Conservation (phyloP, 2,797 vertebrate genomes). For the Natrix natrix region DNA sequence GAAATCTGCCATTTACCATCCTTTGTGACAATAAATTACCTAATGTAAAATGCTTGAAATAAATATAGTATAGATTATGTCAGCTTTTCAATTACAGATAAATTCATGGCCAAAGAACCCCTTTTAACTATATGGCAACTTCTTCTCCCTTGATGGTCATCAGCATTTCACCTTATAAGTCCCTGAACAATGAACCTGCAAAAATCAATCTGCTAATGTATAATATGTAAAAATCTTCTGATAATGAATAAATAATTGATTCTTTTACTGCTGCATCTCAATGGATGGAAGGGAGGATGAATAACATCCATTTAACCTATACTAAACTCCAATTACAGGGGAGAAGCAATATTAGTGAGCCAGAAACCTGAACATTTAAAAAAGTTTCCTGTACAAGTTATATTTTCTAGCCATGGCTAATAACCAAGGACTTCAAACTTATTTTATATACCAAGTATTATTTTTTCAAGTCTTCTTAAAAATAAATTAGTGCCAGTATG, state of each 20-base stretch:
- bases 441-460: background rate
- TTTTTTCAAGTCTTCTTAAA: background rate
- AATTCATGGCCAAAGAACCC: conserved; percentile 72
- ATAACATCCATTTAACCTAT: conserved; percentile 61
- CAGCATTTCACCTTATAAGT: conserved; percentile 73
- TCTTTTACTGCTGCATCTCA: conserved; percentile 76
- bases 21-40: conserved; percentile 73
- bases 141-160: conserved; percentile 71
- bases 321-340: conserved; percentile 50
- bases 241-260: conserved; percentile 86
- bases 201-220: conserved; percentile 85
- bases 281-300: conserved; percentile 67
- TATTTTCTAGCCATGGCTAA: conserved; percentile 58
- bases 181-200: conserved; percentile 68
- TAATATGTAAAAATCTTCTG: conserved; percentile 79
- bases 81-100: conserved; percentile 78
- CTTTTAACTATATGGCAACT: conserved; percentile 77
- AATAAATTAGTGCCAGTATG: conserved; percentile 28
- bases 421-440: conserved; percentile 34
- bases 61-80: conserved; percentile 77
- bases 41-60: conserved; percentile 72
- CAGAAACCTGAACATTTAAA: conserved; percentile 53
- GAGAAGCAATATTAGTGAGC: conserved; percentile 60
- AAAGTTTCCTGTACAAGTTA: conserved; percentile 47
- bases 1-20: conserved; percentile 51